phyloP scores from a whole-genome alignment of 2,888 invertebrate genomes.

The Zaprionus lineosus region DNA sequence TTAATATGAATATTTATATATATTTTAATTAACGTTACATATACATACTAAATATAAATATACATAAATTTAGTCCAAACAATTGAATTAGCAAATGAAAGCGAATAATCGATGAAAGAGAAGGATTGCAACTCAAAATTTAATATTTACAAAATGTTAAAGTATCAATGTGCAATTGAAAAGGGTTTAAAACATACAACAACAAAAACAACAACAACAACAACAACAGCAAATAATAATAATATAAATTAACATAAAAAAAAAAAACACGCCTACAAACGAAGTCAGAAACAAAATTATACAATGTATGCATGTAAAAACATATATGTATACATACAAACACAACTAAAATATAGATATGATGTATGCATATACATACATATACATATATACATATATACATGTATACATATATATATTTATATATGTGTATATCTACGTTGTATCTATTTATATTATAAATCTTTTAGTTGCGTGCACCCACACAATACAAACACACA shows the following conservation, averaged over 20 bases:
- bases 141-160: slow-evolving; percentile 78
- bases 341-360: too few relatives aligned
- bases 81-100: slow-evolving; percentile 55
- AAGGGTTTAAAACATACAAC: slow-evolving; percentile 55
- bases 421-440: slow-evolving; percentile 1
- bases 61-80: slow-evolving; percentile 35
- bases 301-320: too few relatives aligned
- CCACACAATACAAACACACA: slow-evolving; percentile 33
- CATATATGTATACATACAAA: slow-evolving; percentile 26
- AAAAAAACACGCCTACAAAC: too few relatives aligned
- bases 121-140: slow-evolving; percentile 48
- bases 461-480: too few relatives aligned
- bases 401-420: slow-evolving; percentile 29
- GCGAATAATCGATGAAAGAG: slow-evolving; percentile 10
- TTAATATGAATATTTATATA: slow-evolving; percentile 66
- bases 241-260: too few relatives aligned
- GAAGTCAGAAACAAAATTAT: too few relatives aligned
- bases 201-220: slow-evolving; percentile 16
- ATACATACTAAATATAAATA: slow-evolving; percentile 50
- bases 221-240: too few relatives aligned
- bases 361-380: slow-evolving; percentile 25
- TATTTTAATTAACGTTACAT: slow-evolving; percentile 71
- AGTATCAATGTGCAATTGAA: slow-evolving; percentile 80
- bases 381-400: slow-evolving; percentile 43
- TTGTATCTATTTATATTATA: too few relatives aligned